Evolutionary conservation across 2,888 invertebrate genomes (phyloP).

Genomic region (Macrosoma leucophasiata): DNA sequence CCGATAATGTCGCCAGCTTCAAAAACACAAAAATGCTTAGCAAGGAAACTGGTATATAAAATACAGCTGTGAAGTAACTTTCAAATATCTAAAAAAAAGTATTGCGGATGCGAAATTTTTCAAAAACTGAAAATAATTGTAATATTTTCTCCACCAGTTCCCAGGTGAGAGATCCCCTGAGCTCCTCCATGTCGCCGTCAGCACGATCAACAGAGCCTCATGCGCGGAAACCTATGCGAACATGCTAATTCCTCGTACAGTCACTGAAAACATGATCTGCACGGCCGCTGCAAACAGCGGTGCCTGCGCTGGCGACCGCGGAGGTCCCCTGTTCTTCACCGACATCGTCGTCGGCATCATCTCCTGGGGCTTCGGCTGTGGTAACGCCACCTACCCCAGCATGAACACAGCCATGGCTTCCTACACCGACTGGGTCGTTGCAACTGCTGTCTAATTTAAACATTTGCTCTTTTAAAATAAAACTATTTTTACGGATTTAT

Average conservation of each 20-base stretch:
- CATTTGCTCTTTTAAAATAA: constrained; percentile 12
- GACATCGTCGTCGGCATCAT: constrained; percentile 49
- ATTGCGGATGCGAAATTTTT: no score
- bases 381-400: constrained; percentile 50
- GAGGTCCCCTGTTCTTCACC: constrained; percentile 26
- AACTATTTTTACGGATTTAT: neutral
- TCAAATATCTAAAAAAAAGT: no score
- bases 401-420: constrained; percentile 45
- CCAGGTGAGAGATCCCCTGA: constrained; percentile 11
- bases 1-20: no score
- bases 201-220: constrained; percentile 37
- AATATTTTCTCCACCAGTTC: no score
- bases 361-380: constrained; percentile 65
- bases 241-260: constrained; percentile 27
- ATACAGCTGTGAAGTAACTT: no score
- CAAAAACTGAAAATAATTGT: no score
- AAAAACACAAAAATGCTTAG: no score
- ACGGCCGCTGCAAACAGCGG: constrained; percentile 36
- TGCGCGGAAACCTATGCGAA: constrained; percentile 40
- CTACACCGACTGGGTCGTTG: constrained; percentile 19
- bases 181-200: constrained; percentile 38
- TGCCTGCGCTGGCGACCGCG: constrained; percentile 37
- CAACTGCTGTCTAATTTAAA: constrained; percentile 8
- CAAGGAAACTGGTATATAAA: no score
- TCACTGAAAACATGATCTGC: constrained; percentile 46